Evolutionary conservation across 1,140 invertebrate genomes (phyloP).

Genomic region (Ditylenchus dipsaci): DNA sequence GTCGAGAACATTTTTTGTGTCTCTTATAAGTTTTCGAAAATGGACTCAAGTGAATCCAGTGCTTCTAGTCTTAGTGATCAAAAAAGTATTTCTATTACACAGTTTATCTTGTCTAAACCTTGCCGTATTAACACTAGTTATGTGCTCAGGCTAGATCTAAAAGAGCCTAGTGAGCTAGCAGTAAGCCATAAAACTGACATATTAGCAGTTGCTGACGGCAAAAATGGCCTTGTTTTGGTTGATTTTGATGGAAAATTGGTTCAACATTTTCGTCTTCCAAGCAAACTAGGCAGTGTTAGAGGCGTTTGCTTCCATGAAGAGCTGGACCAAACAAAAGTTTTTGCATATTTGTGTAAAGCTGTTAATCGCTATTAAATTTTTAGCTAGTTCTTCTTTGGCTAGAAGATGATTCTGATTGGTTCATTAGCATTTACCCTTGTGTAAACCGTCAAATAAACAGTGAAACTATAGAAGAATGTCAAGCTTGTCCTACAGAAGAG

Average conservation of each 20-base stretch:
- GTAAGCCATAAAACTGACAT: background rate
- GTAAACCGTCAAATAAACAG: background rate
- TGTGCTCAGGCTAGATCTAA: background rate
- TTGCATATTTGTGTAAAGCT: background rate
- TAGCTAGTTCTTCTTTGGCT: background rate
- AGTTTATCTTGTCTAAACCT: background rate
- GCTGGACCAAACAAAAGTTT: background rate
- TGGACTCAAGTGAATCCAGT: too few relatives aligned
- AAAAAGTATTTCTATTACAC: too few relatives aligned
- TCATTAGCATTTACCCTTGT: background rate
- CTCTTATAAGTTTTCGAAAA: too few relatives aligned
- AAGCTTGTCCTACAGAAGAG: background rate
- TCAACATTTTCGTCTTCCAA: background rate
- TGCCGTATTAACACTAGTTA: background rate
- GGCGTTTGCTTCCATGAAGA: background rate
- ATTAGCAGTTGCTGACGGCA: background rate
- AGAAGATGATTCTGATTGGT: background rate
- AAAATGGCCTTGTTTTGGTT: background rate
- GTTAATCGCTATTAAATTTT: background rate
- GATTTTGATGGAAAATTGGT: background rate
- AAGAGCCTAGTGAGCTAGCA: background rate
- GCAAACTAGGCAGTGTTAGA: background rate
- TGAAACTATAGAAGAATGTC: background rate
- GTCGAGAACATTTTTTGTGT: too few relatives aligned
- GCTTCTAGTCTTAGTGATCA: too few relatives aligned